Percentiles rank a stretch among this genome's conserved stretches.
Evolutionary conservation across 2,888 invertebrate species (phyloP).

Genomic region (Caenorhabditis afra): DNA sequence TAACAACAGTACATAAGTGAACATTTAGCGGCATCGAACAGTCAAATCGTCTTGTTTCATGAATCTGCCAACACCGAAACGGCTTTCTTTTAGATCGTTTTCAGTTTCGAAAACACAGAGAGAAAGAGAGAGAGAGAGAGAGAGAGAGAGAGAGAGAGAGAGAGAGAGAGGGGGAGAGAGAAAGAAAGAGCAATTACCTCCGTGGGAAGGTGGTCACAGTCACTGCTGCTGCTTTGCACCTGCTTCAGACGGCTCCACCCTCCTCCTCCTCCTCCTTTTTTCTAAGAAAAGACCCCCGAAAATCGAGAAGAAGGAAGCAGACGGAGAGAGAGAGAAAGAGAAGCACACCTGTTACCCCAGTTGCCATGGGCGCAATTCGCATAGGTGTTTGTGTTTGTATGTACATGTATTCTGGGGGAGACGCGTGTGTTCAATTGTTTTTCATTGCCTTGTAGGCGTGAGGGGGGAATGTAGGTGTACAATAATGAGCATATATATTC

Average conservation of each 20-base stretch:
- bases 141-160: not conserved
- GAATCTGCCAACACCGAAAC: not conserved
- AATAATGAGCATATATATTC: not conserved
- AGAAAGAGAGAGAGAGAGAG: not conserved
- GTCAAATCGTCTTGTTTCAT: too few species aligned
- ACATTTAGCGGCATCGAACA: slow-evolving; percentile 43
- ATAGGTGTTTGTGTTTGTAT: slow-evolving; percentile 5
- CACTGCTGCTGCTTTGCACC: not conserved
- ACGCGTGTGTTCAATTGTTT: not conserved
- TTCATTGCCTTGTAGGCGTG: not conserved
- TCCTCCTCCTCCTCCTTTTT: not conserved
- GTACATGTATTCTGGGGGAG: not conserved
- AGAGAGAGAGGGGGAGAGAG: not conserved
- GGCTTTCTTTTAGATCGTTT: too few species aligned
- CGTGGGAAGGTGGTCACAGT: slow-evolving; percentile 1
- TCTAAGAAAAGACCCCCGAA: not conserved
- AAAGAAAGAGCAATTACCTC: not conserved
- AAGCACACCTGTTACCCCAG: slow-evolving; percentile 15
- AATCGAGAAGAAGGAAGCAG: not conserved
- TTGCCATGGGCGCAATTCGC: slow-evolving; percentile 2
- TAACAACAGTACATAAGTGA: slow-evolving; percentile 12
- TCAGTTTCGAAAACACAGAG: not conserved
- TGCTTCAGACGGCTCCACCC: not conserved
- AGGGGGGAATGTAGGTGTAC: not conserved
- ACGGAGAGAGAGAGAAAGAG: slow-evolving; percentile 7